Conservation (phyloP, 2,888 invertebrate genomes). For the Balanococcus diminutus region DNA sequence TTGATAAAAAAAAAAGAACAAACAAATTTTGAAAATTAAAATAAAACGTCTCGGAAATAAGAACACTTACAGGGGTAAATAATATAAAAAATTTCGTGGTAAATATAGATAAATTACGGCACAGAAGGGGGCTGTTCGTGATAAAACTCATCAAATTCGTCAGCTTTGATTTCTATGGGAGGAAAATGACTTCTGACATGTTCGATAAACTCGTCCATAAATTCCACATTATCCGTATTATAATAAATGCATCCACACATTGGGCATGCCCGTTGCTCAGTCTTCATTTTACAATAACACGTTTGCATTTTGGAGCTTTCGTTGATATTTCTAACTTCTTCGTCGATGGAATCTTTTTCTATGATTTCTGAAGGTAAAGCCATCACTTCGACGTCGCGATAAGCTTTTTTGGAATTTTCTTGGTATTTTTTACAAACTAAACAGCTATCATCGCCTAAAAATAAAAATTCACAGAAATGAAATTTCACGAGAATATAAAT, state of each 20-base stretch:
- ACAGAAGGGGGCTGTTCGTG: conserved; percentile 46
- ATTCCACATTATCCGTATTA: conserved; percentile 42
- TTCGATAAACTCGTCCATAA: conserved; percentile 67
- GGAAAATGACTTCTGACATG: conserved; percentile 81
- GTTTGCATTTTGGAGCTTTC: conserved; percentile 35
- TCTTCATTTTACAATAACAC: conserved; percentile 29
- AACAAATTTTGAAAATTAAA: not conserved
- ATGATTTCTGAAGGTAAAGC: conserved; percentile 38
- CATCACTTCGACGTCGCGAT: conserved; percentile 42
- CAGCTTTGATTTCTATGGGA: conserved; percentile 55
- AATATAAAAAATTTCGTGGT: not conserved
- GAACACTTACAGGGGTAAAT: not conserved
- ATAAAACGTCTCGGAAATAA: not conserved
- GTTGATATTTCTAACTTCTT: conserved; percentile 47
- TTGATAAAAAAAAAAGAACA: conserved; percentile 34
- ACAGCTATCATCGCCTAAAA: conserved; percentile 36
- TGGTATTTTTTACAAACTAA: conserved; percentile 38
- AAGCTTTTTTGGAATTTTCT: conserved; percentile 17
- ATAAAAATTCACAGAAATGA: not conserved
- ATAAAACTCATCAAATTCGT: conserved; percentile 51
- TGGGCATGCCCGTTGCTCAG: conserved; percentile 54
- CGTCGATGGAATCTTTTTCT: conserved; percentile 50
- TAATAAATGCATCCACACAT: conserved; percentile 55
- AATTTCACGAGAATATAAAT: not conserved
- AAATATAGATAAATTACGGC: not conserved